Conservation (phyloP, 2,797 vertebrate species). For the Parotocinclus haroldoi region DNA sequence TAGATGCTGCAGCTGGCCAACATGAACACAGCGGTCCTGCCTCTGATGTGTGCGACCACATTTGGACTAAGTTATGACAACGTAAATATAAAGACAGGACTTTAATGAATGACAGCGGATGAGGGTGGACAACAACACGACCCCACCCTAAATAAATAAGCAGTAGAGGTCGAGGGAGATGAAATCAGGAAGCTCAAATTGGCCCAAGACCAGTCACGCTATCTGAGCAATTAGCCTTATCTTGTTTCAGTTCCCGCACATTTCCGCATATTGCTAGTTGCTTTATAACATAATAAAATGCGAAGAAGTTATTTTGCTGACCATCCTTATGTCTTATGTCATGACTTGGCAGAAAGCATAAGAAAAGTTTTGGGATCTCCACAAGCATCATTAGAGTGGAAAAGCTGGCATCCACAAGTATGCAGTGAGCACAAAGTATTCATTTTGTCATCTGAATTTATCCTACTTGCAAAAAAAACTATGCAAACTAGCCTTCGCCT, state of each 20-base stretch:
- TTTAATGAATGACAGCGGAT: slow-evolving; percentile 35
- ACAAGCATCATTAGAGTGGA: background rate
- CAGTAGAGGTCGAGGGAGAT: background rate
- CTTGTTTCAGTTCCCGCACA: slow-evolving; percentile 4
- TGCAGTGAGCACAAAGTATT: slow-evolving; percentile 5
- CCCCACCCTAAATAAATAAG: slow-evolving; percentile 21
- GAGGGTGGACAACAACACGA: too few species aligned
- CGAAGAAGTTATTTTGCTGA: background rate
- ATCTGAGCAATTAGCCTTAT: slow-evolving; percentile 17
- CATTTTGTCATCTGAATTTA: background rate
- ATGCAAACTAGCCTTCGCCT: background rate
- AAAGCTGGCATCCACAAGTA: background rate
- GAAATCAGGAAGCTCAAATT: slow-evolving; percentile 15
- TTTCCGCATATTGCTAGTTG: background rate
- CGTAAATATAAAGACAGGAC: slow-evolving; percentile 62
- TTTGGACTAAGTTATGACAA: slow-evolving; percentile 61
- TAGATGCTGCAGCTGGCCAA: slow-evolving; percentile 39
- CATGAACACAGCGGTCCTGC: slow-evolving; percentile 16
- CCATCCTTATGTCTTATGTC: background rate
- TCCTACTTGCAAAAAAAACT: too few species aligned
- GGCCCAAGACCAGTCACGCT: slow-evolving; percentile 28
- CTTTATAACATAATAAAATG: background rate
- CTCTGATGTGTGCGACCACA: slow-evolving; percentile 42
- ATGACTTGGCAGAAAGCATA: background rate
- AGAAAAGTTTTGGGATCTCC: slow-evolving; percentile 3